Evolutionary conservation across 2,888 invertebrate species (phyloP), one percentile per base, ranked within the genome.

Genomic region (Hipparchia semele): DNA sequence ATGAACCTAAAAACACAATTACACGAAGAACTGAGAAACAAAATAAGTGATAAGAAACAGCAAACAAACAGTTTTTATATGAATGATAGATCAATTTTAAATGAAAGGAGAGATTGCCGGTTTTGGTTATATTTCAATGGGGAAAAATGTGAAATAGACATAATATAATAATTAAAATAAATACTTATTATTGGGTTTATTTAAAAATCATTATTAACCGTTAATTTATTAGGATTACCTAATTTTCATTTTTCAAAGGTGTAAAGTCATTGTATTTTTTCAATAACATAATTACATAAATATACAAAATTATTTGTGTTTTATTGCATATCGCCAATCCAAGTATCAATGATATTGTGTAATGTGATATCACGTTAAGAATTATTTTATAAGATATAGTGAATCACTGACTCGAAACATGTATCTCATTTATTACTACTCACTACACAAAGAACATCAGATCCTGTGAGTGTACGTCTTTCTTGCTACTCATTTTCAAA

Each of bases 111-210:
- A 56, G 85, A 84, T 70, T 90, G 92, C 75, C 87, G 82, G 74
- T 75, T 90, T 45, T 92, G 91, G 90, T 78, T 92, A 5, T 84
- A 89, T 75, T 86, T 88, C 70, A 82, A 92, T 60, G 92, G 91
- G 45, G 79, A 82, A 1, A 87, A 88, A 75, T 92, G 91, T 79
- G 87, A 91, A 85, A 83, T 92, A 23, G 23, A 23, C 23, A 73
- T 86, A 8, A 77, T 87, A 72, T 87, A 61, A 73, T n/a, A 6
- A 64, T 49, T 49, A 64, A 13, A 51, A 64, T 3, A 64, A 6
- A 61, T 61, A 39, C 23, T 23, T 23, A 39, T 59, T 59, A 54
- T 54, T 39, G 2, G 39, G 39, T 39, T 39, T 39, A 39, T 39
- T 39, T 39, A 39, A 39, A 39, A 39, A 39, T 5, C 39, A 39